phyloP scores from a whole-genome alignment of 2,888 invertebrate genomes.

The Callyntrura guangdongensis region DNA sequence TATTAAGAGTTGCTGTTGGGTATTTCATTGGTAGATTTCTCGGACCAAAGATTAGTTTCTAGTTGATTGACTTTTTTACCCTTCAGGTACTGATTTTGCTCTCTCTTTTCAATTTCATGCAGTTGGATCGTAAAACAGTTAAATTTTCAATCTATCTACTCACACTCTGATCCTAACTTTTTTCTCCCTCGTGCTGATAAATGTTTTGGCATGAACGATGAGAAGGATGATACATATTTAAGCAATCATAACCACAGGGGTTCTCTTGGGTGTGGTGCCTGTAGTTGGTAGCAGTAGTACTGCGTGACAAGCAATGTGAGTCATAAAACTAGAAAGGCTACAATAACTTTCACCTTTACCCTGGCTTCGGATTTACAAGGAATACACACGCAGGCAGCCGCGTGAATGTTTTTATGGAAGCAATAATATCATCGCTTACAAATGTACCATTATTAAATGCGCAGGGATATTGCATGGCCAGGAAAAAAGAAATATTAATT shows the following conservation, averaged over 20 bases:
- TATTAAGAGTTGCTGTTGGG: too few species aligned
- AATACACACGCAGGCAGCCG: too few species aligned
- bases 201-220: not conserved
- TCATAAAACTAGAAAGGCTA: not conserved
- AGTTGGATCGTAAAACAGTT: not conserved
- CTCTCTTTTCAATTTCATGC: too few species aligned
- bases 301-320: not conserved
- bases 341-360: not conserved
- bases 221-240: not conserved
- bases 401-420: too few species aligned
- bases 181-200: slow-evolving; percentile 47
- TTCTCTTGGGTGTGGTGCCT: slow-evolving; percentile 46
- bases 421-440: not conserved
- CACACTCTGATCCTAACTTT: not conserved
- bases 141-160: too few species aligned
- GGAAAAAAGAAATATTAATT: not conserved
- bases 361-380: not conserved
- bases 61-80: too few species aligned
- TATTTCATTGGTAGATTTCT: too few species aligned
- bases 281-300: not conserved
- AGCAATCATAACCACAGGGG: slow-evolving; percentile 37
- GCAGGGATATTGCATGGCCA: not conserved
- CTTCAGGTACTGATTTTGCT: too few species aligned
- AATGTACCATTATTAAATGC: too few species aligned
- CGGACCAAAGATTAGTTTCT: too few species aligned